These are phyloP conservation scores for Coenonympha glycerion DNA, from an alignment of 2,888 invertebrate genomes.

Conservation along the genomic window DNA sequence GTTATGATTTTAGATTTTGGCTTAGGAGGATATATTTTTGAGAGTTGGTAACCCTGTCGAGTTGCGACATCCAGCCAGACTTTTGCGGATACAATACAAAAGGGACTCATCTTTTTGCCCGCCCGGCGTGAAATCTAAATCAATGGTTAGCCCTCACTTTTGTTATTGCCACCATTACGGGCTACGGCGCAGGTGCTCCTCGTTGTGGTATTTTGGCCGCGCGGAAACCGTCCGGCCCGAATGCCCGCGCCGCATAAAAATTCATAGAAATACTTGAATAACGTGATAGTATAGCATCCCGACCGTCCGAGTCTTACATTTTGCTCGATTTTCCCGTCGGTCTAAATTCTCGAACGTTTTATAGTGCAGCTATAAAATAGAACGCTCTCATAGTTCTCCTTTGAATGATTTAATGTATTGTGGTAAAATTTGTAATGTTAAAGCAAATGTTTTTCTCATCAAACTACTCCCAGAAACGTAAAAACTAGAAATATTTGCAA, in stretches of 20 bases:
- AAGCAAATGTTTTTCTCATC: background rate
- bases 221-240: constrained; percentile 33
- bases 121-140: constrained; percentile 65
- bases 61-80: constrained; percentile 54
- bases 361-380: constrained; percentile 29
- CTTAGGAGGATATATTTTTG: too few species aligned
- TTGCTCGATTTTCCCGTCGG: constrained; percentile 25
- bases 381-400: constrained; percentile 21
- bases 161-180: constrained; percentile 67
- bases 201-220: constrained; percentile 48
- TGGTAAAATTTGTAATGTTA: constrained; percentile 5
- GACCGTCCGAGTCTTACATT: constrained; percentile 23
- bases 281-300: constrained; percentile 34
- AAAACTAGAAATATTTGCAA: too few species aligned
- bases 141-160: constrained; percentile 73
- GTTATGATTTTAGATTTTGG: too few species aligned
- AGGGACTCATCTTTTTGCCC: constrained; percentile 59
- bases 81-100: constrained; percentile 62
- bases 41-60: too few species aligned
- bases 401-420: constrained; percentile 18
- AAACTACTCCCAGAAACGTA: too few species aligned
- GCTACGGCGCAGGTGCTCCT: constrained; percentile 54
- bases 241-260: constrained; percentile 50
- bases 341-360: constrained; percentile 29
- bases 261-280: constrained; percentile 42